These are phyloP conservation scores for Larimichthys polyactis DNA, from an alignment of 2,113 vertebrate genomes.

Conservation along the genomic window DNA sequence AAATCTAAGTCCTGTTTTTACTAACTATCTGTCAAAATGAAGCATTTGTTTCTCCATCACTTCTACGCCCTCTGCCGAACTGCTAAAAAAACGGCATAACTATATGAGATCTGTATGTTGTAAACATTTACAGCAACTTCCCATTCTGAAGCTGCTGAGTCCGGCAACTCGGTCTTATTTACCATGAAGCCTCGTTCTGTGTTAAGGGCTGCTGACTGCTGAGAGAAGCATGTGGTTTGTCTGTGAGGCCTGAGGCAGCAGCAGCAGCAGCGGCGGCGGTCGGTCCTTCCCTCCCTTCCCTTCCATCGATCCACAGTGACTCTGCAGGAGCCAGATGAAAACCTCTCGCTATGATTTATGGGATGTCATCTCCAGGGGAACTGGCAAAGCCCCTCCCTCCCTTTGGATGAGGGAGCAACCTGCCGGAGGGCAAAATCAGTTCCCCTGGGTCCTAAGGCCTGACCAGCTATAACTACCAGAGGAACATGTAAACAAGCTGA, in stretches of 20 bases:
- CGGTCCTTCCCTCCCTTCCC: constrained; percentile 37
- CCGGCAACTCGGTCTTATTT: constrained; percentile 29
- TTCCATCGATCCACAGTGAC: constrained; percentile 72
- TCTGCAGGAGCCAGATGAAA: constrained; percentile 76
- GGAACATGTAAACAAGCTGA: not conserved
- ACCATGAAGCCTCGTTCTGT: constrained; percentile 30
- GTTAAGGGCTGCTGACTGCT: constrained; percentile 62
- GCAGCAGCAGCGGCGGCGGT: not conserved
- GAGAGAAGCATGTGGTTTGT: constrained; percentile 58
- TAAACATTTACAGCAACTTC: constrained; percentile 21
- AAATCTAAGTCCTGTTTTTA: not conserved
- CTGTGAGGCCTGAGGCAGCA: constrained; percentile 42
- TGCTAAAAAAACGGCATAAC: not conserved
- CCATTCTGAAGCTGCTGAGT: constrained; percentile 30
- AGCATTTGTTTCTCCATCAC: not conserved
- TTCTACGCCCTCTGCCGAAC: not conserved
- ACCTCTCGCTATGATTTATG: constrained; percentile 79
- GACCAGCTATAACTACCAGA: not conserved
- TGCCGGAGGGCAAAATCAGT: constrained; percentile 25
- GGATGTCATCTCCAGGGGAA: constrained; percentile 62
- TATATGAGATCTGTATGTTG: constrained; percentile 19
- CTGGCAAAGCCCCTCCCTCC: constrained; percentile 37
- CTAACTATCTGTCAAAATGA: constrained; percentile 6
- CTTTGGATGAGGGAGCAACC: constrained; percentile 24
- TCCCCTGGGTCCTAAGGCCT: constrained; percentile 44